Evolutionary conservation across 2,113 vertebrate species (phyloP), one percentile per base, ranked within the genome.

Genomic region (Oreochromis niloticus): DNA sequence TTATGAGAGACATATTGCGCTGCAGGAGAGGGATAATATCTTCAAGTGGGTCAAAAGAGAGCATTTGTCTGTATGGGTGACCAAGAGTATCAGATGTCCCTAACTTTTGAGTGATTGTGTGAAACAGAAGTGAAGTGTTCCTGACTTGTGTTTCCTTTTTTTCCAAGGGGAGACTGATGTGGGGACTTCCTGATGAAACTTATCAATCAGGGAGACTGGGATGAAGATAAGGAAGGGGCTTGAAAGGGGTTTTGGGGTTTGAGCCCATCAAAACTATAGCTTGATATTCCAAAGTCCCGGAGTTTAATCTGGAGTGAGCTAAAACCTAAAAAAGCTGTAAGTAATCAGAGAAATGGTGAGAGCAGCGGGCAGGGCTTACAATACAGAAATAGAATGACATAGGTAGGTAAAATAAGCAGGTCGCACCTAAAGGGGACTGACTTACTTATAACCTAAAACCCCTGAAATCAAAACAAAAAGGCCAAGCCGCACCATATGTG

Each of bases 331-430:
- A 93, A 90, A 88, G 50, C 82, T 87, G 88, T 39, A 90, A 91
- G 87, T 19, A 56, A 32, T 85, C 81, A 71, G 6, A 87, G 59
- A 83, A 71, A 90, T 6, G 36, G 87, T 78, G 59, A 85, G 84
- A 83, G 55, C 30, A 75, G 80, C 75, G 73, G 82, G 80, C 43
- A 85, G 86, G 90, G 83, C 82, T 50, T 82, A 13, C 46, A 46
- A 81, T 82, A 85, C 91, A 88, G 89, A 95, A 95, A 97, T 95
- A 96, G 95, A 95, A 93, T 80, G 92, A 91, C 92, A 94, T 94
- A 94, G 90, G 94, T 95, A 94, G 91, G 95, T 96, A 95, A 96
- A 97, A 97, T 96, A 96, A 97, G 94, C 96, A 96, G 56, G 91
- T 90, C 85, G 27, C 94, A 96, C 96, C 95, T 96, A 95, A 96